phyloP scores from a whole-genome alignment of 2,113 vertebrate species.

The Galbula dea region DNA sequence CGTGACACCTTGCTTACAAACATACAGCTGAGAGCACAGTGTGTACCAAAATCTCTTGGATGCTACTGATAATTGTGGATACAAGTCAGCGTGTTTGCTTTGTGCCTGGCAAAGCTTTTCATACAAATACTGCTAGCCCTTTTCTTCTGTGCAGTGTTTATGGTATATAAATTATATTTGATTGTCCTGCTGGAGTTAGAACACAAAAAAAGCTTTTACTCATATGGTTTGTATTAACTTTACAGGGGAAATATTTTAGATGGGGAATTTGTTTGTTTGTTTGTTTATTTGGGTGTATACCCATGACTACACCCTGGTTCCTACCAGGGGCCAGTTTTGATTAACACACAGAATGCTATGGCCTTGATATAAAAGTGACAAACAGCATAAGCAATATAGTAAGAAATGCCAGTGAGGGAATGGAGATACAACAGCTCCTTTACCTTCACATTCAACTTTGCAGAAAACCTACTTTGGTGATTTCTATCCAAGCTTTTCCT shows the following conservation, averaged over 20 bases:
- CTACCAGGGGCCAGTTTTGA: background rate
- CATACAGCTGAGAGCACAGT: background rate
- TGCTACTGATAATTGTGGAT: background rate
- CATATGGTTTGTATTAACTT: slow-evolving; percentile 39
- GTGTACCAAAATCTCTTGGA: background rate
- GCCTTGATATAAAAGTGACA: fast-evolving
- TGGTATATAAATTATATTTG: background rate
- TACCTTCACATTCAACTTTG: background rate
- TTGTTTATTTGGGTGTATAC: background rate
- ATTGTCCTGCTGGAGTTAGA: background rate
- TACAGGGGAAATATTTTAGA: background rate
- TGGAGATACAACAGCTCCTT: background rate
- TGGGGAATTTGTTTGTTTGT: background rate
- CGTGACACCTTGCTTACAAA: background rate
- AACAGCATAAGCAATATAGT: background rate
- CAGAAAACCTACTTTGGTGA: background rate
- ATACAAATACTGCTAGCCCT: background rate
- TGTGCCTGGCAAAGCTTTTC: background rate
- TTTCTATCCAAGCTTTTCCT: background rate
- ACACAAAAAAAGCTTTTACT: background rate
- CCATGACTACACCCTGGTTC: background rate
- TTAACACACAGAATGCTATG: background rate
- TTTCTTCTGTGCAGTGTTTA: background rate
- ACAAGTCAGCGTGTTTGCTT: background rate
- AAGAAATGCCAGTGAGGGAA: background rate